Base-by-base conservation (phyloP, 2,113 vertebrate species). In the Progne subis region DNA sequence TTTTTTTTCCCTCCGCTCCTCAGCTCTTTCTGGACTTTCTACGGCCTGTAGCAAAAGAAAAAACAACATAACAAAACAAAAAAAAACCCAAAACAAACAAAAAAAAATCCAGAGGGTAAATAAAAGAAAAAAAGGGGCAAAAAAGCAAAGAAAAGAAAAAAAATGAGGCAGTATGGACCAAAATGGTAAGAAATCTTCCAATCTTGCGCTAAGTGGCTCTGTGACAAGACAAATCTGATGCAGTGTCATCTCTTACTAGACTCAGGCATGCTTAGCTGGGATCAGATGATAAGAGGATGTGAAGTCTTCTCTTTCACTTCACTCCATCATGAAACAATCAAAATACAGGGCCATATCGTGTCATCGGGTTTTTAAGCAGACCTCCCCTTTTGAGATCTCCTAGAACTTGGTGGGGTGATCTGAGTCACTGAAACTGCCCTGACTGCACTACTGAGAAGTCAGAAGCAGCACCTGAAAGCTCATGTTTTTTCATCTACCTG, bases 41-140 rank as follows among this genome's bases (percentile, higher is more conserved):
- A 96, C 95, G 96, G 93, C 91, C 95, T 93, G 95, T 56, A 90
- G 70, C 71, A 87, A 77, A 82, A 90, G 70, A 85, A 91, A 86
- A 82, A 39, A 28, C 19, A 46, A 85, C 61, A 52, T 67, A 89
- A 47, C 32, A 53, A 65, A 72, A 9, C 18, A 3, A 37, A 37
- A 63, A 77, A 76, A 59, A 3, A 3, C 2, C 21, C 34, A 34
- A 57, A 86, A 18, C 32, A 44, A 65, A 70, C 37, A 37, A 37
- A 78, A 90, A 87, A 60, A 92, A 93, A 70, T 77, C 57, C 53
- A 81, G 6, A 15, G 55, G 44, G 41, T 64, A 53, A 94, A 92
- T 0, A 3, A 78, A 81, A 93, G 61, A 11, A 60, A 60, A 60
- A 76, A 18, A 34, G 9, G 28, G 11, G 5, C 3, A 24, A 60